Conservation (phyloP, 2,113 vertebrate species). For the Microcebus lehilahytsara region DNA sequence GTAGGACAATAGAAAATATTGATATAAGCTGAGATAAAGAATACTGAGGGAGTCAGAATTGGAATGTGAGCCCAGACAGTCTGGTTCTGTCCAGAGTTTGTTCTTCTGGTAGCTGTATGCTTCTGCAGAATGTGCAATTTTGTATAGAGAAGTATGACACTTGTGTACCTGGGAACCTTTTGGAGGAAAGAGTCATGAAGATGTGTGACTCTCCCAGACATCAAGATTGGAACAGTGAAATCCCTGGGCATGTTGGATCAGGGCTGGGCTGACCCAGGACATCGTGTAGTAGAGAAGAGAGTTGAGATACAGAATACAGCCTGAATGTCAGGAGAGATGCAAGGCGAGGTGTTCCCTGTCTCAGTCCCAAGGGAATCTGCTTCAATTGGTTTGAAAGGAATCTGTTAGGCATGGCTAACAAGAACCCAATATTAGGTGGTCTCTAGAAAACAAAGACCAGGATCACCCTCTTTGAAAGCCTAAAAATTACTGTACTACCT, state of each 20-base stretch:
- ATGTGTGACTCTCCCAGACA: neutral
- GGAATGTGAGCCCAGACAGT: neutral
- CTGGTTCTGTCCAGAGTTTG: neutral
- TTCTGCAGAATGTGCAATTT: neutral
- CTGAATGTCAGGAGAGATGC: neutral
- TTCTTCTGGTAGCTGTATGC: neutral
- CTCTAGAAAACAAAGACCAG: neutral
- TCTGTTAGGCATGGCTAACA: neutral
- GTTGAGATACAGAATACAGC: neutral
- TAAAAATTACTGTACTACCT: neutral
- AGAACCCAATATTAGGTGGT: too few relatives aligned
- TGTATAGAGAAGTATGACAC: neutral
- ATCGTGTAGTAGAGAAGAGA: neutral
- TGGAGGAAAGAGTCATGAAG: neutral
- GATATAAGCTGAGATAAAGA: neutral
- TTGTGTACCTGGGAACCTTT: neutral
- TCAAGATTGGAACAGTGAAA: neutral
- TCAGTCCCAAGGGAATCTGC: neutral
- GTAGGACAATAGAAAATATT: neutral
- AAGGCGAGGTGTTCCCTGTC: neutral
- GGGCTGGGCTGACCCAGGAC: neutral
- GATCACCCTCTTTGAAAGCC: neutral
- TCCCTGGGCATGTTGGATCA: neutral
- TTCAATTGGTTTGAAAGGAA: neutral
- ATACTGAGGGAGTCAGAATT: neutral